Percentiles rank a stretch among this genome's conserved stretches.
Evolutionary conservation across 2,113 vertebrate genomes (phyloP).

Genomic region (Garra rufa): DNA sequence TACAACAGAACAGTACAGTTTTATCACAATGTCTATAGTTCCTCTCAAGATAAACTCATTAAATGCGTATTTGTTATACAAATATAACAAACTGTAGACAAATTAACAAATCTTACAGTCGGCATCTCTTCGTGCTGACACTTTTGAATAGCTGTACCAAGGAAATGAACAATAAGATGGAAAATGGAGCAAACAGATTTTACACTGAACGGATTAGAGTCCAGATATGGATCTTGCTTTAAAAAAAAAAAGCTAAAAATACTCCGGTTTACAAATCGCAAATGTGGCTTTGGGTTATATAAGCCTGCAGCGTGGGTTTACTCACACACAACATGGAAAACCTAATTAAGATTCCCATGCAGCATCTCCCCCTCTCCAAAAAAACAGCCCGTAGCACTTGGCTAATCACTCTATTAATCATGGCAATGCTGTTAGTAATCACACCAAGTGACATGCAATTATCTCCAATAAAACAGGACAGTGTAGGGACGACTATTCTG

Average conservation of each 20-base stretch:
- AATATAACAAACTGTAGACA: not conserved
- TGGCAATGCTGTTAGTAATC: slow-evolving; percentile 28
- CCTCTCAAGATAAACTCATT: not conserved
- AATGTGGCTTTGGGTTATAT: slow-evolving; percentile 29
- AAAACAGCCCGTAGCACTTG: slow-evolving; percentile 12
- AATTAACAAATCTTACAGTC: not conserved
- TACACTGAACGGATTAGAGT: slow-evolving; percentile 12
- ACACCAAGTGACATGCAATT: slow-evolving; percentile 25
- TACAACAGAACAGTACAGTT: not conserved
- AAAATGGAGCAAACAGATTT: slow-evolving; percentile 19
- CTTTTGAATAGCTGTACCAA: not conserved
- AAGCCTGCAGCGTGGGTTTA: slow-evolving; percentile 31
- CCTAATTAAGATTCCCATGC: slow-evolving; percentile 16
- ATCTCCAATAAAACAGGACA: slow-evolving; percentile 35
- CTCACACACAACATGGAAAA: slow-evolving; percentile 23
- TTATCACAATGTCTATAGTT: not conserved
- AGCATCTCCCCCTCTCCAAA: slow-evolving; percentile 7
- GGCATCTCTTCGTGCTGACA: not conserved
- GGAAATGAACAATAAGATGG: not conserved
- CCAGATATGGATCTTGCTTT: slow-evolving; percentile 25
- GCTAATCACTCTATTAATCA: slow-evolving; percentile 44
- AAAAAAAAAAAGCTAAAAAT: slow-evolving; percentile 12
- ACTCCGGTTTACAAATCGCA: not conserved
- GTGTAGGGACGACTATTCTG: slow-evolving; percentile 17
- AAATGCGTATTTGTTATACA: not conserved